Percentiles rank a stretch among this genome's conserved stretches.
Conservation (phyloP, 1,140 invertebrate species). For the Bombus soroeensis region DNA sequence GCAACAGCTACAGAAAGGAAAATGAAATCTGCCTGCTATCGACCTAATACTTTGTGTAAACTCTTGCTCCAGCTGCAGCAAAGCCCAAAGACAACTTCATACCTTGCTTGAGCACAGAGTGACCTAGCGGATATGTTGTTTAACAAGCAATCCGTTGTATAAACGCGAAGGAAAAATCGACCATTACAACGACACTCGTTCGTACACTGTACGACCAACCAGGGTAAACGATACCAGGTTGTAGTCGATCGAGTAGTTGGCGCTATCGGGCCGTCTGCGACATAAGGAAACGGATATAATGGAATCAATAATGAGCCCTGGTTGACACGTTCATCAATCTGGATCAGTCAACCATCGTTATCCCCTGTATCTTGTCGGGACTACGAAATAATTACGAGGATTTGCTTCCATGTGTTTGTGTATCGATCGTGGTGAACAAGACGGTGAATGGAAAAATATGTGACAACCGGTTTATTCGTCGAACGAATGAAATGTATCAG, state of each 20-base stretch:
- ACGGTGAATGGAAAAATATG: not conserved
- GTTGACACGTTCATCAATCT: slow-evolving; percentile 74
- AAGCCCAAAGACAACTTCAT: too few species aligned
- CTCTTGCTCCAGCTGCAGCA: too few species aligned
- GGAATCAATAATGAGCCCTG: slow-evolving; percentile 73
- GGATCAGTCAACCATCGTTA: slow-evolving; percentile 48
- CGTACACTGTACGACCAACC: not conserved
- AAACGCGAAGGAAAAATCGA: not conserved
- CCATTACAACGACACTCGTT: not conserved
- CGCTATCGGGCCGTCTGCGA: slow-evolving; percentile 31
- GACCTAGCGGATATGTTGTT: too few species aligned
- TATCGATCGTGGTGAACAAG: not conserved
- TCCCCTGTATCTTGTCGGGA: slow-evolving; percentile 38
- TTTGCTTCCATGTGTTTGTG: not conserved
- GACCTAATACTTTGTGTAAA: too few species aligned
- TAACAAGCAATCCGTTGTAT: not conserved
- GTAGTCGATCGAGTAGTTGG: not conserved
- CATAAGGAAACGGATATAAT: slow-evolving; percentile 73
- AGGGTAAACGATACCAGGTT: not conserved
- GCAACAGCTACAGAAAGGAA: too few species aligned
- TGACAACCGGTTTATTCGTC: not conserved
- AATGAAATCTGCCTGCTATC: too few species aligned
- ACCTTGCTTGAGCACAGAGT: too few species aligned
- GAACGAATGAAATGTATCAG: not conserved
- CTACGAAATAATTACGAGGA: slow-evolving; percentile 70